Conservation (phyloP, 2,113 vertebrate genomes). For the Podarcis cretensis region DNA sequence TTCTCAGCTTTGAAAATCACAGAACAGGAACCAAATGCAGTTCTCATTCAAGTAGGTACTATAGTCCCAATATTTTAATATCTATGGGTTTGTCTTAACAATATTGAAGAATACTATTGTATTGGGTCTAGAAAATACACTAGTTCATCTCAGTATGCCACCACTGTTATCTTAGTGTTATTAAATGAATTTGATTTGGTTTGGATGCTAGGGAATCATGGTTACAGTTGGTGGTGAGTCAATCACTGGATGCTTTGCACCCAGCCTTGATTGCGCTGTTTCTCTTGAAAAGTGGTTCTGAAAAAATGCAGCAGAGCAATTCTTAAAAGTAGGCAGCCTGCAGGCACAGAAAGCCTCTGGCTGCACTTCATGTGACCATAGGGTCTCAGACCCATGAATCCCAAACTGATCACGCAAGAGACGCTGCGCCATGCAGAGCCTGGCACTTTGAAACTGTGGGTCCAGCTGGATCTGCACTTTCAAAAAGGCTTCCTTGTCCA, state of each 20-base stretch:
- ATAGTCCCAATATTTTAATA: not conserved
- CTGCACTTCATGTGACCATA: too few relatives aligned
- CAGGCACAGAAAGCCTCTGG: too few relatives aligned
- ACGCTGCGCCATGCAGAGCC: too few relatives aligned
- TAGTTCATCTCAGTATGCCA: not conserved
- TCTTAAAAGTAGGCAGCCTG: not conserved
- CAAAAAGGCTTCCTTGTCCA: too few relatives aligned
- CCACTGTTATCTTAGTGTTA: not conserved
- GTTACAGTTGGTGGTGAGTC: not conserved
- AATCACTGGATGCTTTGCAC: not conserved
- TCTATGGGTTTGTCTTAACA: fast-evolving
- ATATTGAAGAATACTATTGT: not conserved
- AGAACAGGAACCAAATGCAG: conserved; percentile 75
- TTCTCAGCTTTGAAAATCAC: conserved; percentile 79
- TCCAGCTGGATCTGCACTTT: too few relatives aligned
- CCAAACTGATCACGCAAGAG: too few relatives aligned
- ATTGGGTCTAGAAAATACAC: not conserved
- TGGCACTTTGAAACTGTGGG: too few relatives aligned
- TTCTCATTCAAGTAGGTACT: conserved; percentile 86
- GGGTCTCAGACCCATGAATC: too few relatives aligned
- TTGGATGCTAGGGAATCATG: not conserved
- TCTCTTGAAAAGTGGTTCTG: not conserved
- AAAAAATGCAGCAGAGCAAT: not conserved
- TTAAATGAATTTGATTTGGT: not conserved
- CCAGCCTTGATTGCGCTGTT: not conserved